Percentiles rank a stretch among this genome's conserved stretches.
Evolutionary conservation across 2,797 vertebrate genomes (phyloP).

Genomic region (Pseudotriccus pelzelni): DNA sequence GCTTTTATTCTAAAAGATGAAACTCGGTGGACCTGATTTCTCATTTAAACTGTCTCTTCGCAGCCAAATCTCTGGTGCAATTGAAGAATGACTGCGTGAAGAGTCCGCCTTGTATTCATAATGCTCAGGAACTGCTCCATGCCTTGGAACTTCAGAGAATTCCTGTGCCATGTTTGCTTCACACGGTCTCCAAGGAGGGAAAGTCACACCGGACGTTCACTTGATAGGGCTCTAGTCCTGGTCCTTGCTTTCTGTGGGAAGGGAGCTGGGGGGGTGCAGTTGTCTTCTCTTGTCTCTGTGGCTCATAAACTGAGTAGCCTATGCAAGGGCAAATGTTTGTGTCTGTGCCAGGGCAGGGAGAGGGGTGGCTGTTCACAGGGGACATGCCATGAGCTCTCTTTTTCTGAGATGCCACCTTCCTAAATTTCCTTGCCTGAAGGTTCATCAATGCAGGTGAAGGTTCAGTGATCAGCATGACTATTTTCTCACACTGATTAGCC

Average conservation of each 20-base stretch:
- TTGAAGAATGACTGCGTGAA: background rate
- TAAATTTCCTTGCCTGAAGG: background rate
- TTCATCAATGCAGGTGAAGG: background rate
- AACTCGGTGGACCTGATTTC: background rate
- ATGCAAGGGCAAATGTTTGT: background rate
- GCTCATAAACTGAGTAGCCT: background rate
- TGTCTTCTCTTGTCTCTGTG: background rate
- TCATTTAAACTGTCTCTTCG: background rate
- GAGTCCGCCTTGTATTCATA: background rate
- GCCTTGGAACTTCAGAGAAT: background rate
- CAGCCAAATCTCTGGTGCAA: background rate
- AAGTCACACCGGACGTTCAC: background rate
- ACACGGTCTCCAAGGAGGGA: background rate
- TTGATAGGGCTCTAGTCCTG: background rate
- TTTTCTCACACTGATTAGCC: background rate
- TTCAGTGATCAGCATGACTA: background rate
- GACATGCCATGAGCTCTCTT: rapidly evolving
- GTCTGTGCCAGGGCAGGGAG: background rate
- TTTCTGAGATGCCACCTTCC: background rate
- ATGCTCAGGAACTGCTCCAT: background rate
- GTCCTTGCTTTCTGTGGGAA: background rate
- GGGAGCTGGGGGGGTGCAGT: background rate
- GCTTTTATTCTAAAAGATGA: background rate
- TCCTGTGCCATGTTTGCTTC: background rate
- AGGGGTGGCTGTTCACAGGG: background rate